Conservation (phyloP, 2,888 invertebrate species). For the Girardia tigrina region DNA sequence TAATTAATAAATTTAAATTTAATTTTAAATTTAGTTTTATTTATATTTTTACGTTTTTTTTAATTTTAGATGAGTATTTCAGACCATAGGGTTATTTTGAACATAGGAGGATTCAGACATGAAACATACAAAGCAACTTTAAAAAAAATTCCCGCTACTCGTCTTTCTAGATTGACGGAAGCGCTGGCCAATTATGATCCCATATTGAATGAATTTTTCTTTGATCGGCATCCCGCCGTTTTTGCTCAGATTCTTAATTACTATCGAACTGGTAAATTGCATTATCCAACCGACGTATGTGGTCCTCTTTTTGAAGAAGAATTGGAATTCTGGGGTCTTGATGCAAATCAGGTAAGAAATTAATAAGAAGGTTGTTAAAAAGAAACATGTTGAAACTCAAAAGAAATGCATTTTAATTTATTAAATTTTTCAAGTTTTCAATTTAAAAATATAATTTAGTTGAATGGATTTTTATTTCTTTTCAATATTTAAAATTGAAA, state of each 20-base stretch:
- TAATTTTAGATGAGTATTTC: not conserved
- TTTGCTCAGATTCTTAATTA: slow-evolving; percentile 18
- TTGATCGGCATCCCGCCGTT: slow-evolving; percentile 8
- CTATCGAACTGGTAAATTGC: slow-evolving; percentile 6
- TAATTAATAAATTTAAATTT: no score
- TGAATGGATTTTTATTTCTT: no score
- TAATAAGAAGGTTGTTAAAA: no score
- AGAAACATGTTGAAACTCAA: no score
- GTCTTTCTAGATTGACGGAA: not conserved
- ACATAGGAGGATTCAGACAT: not conserved
- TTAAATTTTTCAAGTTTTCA: no score
- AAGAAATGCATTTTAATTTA: no score
- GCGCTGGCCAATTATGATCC: slow-evolving; percentile 10
- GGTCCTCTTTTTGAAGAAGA: slow-evolving; percentile 1
- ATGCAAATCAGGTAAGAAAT: slow-evolving; percentile 16
- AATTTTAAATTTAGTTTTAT: not conserved
- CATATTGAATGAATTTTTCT: slow-evolving; percentile 6
- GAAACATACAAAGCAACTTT: not conserved
- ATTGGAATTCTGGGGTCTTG: slow-evolving; percentile 4
- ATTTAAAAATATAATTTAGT: no score
- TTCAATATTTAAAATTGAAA: no score
- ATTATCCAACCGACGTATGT: not conserved
- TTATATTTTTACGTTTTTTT: not conserved
- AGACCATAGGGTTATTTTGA: not conserved
- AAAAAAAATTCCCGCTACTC: slow-evolving; percentile 3